Base-by-base conservation (phyloP, 2,888 invertebrate genomes). In the Agrypnus murinus region DNA sequence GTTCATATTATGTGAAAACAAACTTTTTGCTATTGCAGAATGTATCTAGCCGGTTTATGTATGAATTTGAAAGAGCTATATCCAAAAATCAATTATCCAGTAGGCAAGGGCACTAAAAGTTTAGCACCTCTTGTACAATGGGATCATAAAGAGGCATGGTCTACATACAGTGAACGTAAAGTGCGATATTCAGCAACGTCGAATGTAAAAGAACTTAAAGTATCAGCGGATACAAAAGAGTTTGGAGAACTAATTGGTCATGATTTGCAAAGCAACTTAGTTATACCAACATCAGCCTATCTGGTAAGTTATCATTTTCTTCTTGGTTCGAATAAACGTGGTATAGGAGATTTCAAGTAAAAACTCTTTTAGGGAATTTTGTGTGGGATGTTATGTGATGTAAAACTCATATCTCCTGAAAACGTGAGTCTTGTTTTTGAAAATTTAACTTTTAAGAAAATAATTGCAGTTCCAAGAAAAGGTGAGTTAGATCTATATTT, bases 71-170 rank as follows among this genome's bases (percentile, higher is more conserved):
- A 92, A 0, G 90, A 91, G 63, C 87, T 98, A 55, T 97, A 95
- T 85, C 94, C 96, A 0, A 85, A 87, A 34, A 87, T 95, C 0
- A 85, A 90, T 43, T 96, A 91, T 85, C 98, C 98, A 0, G 97
- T 98, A 1, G 93, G 95, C 0, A 89, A 92, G 32, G 93, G 94
- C 0, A 98, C 98, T 0, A 93, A 95, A 0, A 94, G 94, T 90
- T 87, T 97, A 48, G 89, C 95, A 0, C 92, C 95, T 12, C 86
- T 95, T 0, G 90, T 97, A 7, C 90, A 91, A 72, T 98, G 97
- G 97, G 95, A 97, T 79, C 97, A 98, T 80, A 89, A 90, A 34
- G 93, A 93, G 74, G 91, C 92, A 72, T 95, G 94, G 94, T 87
- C 91, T 53, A 81, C 82, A 14, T 83, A 82, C 14, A 66, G 83